These are phyloP conservation scores for Amphilophus citrinellus DNA, from an alignment of 2,113 vertebrate genomes.

Conservation along the genomic window DNA sequence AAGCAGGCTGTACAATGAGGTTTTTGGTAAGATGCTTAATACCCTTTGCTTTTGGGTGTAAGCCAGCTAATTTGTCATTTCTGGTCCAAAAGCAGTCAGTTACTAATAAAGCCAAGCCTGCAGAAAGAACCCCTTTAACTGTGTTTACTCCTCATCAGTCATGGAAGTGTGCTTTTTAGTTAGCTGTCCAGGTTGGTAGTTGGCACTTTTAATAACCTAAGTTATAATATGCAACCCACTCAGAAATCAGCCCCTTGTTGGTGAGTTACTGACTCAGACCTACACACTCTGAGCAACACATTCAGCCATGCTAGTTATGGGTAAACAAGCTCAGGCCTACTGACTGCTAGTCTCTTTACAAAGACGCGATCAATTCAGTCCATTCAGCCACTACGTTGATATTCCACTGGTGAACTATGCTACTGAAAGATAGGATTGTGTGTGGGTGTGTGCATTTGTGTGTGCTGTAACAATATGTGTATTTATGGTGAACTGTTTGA, in stretches of 20 bases:
- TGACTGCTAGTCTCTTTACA: slow-evolving; percentile 42
- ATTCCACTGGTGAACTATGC: slow-evolving; percentile 51
- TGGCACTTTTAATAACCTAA: background rate
- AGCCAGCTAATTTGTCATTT: background rate
- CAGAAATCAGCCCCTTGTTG: background rate
- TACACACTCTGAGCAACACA: slow-evolving; percentile 42
- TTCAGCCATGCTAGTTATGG: slow-evolving; percentile 52
- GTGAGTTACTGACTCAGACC: background rate
- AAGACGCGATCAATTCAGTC: slow-evolving; percentile 43
- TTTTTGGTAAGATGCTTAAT: background rate
- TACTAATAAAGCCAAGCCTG: background rate
- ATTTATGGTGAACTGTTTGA: background rate
- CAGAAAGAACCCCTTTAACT: background rate
- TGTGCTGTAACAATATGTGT: background rate
- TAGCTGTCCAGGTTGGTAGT: background rate
- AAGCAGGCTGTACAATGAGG: background rate
- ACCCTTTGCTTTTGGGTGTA: background rate
- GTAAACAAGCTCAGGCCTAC: slow-evolving; percentile 40
- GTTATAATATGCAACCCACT: background rate
- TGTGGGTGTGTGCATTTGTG: background rate
- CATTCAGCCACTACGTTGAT: slow-evolving; percentile 54
- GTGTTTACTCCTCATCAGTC: background rate
- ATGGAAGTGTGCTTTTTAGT: background rate
- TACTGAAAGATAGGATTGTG: background rate
- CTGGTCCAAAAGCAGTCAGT: background rate